Base-by-base conservation (phyloP, 2,113 vertebrate genomes). In the Lynx canadensis region DNA sequence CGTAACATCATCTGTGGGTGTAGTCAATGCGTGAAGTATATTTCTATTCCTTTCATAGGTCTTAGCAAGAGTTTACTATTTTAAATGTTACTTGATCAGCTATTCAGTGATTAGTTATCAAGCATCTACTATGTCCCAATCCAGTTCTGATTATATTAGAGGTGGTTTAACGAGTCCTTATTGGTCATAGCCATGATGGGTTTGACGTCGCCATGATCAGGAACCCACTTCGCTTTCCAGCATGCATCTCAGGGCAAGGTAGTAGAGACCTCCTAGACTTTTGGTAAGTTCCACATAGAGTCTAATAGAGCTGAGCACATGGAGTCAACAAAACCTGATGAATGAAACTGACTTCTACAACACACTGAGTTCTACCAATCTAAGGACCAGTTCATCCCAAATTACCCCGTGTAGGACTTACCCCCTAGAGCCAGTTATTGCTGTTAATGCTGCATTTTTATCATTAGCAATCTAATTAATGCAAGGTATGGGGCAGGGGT, bases 241-340 rank as follows among this genome's bases (percentile, higher is more conserved):
- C 2, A 16, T 10, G 1, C 29, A 15, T 78, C 50, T 92, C 60
- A 79, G 55, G 27, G 33, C 71, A 76, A 89, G 31, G 36, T 1
- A 31, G 13, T 1, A 63, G 74, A 50, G 33, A 52, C n/a, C 36
- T 55, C 36, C 69, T 55, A 23, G 25, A 93, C 50, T n/a, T 55
- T 29, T n/a, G n/a, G 0, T 48, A 36, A 29, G 15, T 78, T 91
- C 45, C 5, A 11, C 50, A 7, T 0, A 0, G 74, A 45, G 27
- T 13, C 80, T 73, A 63, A 83, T 0, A 48, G 19, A 73, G 69
- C 69, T 18, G 66, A 84, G 50, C n/a, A 55, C 48, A 45, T 1
- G 71, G 31, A 84, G 19, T 57, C 55, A 76, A 88, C 52, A 86
- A 97, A 86, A 52, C 38, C 73, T 87, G 9, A n/a, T 50, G 18